Percentiles rank a stretch among this genome's conserved stretches.
These are phyloP conservation scores for Sebastes trivittatus DNA, from an alignment of 2,797 vertebrate genomes.

Conservation along the genomic window DNA sequence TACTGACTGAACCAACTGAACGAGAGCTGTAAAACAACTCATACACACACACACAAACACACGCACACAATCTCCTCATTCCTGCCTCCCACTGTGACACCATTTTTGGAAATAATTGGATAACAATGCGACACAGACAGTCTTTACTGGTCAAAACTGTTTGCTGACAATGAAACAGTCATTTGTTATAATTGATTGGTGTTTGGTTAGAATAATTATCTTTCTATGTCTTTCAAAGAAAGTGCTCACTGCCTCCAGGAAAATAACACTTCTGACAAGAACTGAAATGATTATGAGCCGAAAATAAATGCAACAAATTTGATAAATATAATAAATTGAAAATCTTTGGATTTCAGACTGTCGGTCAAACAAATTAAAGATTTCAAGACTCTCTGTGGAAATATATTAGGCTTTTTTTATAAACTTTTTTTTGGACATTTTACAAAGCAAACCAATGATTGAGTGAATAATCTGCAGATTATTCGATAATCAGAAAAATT, in stretches of 20 bases:
- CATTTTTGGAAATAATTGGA: constrained; percentile 29
- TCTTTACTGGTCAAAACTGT: constrained; percentile 6
- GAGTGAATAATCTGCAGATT: background rate
- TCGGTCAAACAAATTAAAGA: background rate
- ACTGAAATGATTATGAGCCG: background rate
- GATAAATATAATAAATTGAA: background rate
- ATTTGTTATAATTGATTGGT: constrained; percentile 1
- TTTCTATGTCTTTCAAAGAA: background rate
- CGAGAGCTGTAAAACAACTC: constrained; percentile 12
- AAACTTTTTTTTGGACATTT: background rate
- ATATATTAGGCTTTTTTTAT: background rate
- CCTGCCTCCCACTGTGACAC: constrained; percentile 23
- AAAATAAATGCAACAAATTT: background rate
- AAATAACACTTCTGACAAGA: background rate
- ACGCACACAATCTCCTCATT: background rate
- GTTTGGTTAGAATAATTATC: background rate
- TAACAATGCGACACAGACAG: constrained; percentile 13
- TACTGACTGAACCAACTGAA: constrained; percentile 15
- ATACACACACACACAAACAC: constrained; percentile 5
- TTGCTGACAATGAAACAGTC: background rate
- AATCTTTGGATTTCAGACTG: background rate
- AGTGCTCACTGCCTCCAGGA: background rate
- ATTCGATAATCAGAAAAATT: background rate
- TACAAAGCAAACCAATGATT: background rate
- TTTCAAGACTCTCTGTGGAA: background rate